Percentiles rank a stretch among this genome's conserved stretches.
phyloP scores from a whole-genome alignment of 2,113 vertebrate genomes.

The Tangachromis dhanisi region DNA sequence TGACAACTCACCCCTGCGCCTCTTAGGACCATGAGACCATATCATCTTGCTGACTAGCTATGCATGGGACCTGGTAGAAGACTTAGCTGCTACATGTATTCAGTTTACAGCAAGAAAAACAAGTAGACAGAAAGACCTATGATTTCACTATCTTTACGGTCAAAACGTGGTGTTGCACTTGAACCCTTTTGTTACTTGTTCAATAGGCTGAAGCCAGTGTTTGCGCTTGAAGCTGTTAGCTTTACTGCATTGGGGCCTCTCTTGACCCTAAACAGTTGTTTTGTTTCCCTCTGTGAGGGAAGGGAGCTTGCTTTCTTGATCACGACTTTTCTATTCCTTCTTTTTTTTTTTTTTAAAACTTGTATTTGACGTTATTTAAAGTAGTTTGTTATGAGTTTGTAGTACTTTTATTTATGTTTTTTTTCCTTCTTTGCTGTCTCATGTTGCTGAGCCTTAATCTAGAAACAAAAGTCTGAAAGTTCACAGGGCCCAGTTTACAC shows the following conservation, averaged over 20 bases:
- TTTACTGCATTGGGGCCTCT: constrained; percentile 8
- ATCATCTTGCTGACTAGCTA: not conserved
- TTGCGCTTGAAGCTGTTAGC: constrained; percentile 50
- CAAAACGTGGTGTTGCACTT: constrained; percentile 49
- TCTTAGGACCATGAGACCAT: constrained; percentile 33
- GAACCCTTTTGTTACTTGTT: constrained; percentile 33
- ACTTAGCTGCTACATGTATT: constrained; percentile 43
- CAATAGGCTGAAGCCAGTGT: constrained; percentile 1
- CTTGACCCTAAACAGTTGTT: constrained; percentile 12
- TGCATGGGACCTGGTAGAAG: not conserved
- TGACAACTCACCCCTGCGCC: constrained; percentile 53
- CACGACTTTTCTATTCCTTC: not conserved
- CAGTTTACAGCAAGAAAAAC: not conserved
- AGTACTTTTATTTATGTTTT: not conserved
- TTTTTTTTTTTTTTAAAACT: not conserved
- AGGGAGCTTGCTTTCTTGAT: not conserved
- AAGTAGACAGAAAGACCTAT: not conserved
- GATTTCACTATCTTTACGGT: not conserved
- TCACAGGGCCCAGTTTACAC: not conserved
- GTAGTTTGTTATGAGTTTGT: not conserved
- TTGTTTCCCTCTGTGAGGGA: constrained; percentile 70
- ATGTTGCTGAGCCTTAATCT: not conserved
- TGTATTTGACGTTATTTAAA: not conserved
- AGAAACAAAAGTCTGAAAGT: not conserved
- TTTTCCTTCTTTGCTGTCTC: not conserved